phyloP scores from a whole-genome alignment of 2,797 vertebrate genomes.

The Rhadinocentrus ornatus region DNA sequence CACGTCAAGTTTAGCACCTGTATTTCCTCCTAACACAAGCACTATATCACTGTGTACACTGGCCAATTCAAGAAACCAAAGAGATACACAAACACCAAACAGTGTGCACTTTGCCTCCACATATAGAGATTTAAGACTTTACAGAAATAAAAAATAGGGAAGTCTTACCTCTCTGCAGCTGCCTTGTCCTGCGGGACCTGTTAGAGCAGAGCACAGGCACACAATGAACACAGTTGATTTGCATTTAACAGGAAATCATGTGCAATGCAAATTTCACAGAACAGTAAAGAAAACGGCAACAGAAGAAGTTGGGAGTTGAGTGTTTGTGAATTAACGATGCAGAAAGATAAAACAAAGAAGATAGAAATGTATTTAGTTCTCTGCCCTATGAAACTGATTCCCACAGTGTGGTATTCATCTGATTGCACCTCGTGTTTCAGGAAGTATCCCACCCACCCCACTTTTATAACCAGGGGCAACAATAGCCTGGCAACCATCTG shows the following conservation, averaged over 20 bases:
- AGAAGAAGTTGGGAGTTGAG: conserved; percentile 11
- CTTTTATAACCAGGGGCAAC: conserved; percentile 82
- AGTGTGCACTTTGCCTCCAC: not conserved
- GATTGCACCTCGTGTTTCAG: conserved; percentile 64
- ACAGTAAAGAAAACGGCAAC: conserved; percentile 35
- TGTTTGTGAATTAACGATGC: not conserved
- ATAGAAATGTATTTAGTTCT: conserved; percentile 37
- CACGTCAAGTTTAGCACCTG: not conserved
- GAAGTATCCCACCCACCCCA: conserved; percentile 55
- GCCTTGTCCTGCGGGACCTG: conserved; percentile 72
- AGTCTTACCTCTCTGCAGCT: conserved; percentile 73
- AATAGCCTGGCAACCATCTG: conserved; percentile 85
- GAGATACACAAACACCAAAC: not conserved
- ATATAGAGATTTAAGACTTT: conserved; percentile 1
- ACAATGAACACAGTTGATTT: conserved; percentile 73
- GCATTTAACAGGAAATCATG: conserved; percentile 77
- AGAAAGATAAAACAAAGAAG: conserved; percentile 27
- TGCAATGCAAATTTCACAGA: conserved; percentile 79
- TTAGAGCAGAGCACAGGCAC: conserved; percentile 69
- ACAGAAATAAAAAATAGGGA: conserved; percentile 4
- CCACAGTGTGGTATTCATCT: conserved; percentile 38
- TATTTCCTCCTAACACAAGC: not conserved
- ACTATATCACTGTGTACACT: not conserved
- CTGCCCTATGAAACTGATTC: conserved; percentile 36
- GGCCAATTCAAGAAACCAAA: not conserved